Evolutionary conservation across 2,113 vertebrate species (phyloP).

Genomic region (Sander vitreus): DNA sequence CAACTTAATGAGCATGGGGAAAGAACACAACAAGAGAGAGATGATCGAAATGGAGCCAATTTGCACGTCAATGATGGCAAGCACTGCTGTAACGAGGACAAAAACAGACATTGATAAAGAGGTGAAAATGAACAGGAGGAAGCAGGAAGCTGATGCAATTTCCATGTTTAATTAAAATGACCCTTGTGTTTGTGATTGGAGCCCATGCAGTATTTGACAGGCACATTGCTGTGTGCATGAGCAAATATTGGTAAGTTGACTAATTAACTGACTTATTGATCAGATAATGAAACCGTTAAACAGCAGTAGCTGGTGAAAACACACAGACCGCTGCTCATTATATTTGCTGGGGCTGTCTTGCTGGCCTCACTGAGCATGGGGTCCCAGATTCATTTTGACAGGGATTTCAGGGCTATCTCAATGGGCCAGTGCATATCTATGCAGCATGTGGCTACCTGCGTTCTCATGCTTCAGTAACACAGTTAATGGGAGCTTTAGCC

Average conservation of each 20-base stretch:
- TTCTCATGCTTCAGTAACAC: slow-evolving; percentile 73
- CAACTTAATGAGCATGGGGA: slow-evolving; percentile 72
- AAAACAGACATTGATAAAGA: slow-evolving; percentile 51
- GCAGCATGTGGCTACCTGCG: slow-evolving; percentile 54
- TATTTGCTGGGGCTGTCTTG: not conserved
- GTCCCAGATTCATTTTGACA: slow-evolving; percentile 53
- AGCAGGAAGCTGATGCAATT: slow-evolving; percentile 6
- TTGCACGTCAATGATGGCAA: slow-evolving; percentile 56
- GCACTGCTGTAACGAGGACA: slow-evolving; percentile 49
- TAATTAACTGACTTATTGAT: slow-evolving; percentile 69
- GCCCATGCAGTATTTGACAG: slow-evolving; percentile 26
- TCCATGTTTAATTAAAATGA: slow-evolving; percentile 62
- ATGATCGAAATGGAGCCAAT: slow-evolving; percentile 79
- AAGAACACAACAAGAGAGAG: slow-evolving; percentile 61
- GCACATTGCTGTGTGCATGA: not conserved
- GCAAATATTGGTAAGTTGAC: slow-evolving; percentile 29
- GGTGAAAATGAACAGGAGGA: slow-evolving; percentile 5
- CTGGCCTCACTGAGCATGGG: slow-evolving; percentile 16
- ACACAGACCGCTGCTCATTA: slow-evolving; percentile 34
- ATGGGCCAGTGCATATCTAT: slow-evolving; percentile 46
- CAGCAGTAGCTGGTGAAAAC: slow-evolving; percentile 28
- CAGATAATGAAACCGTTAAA: slow-evolving; percentile 48
- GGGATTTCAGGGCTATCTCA: slow-evolving; percentile 43
- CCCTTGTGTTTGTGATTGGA: slow-evolving; percentile 28
- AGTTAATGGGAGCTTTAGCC: slow-evolving; percentile 75